These are phyloP conservation scores for Galerucella calmariensis DNA, from an alignment of 2,888 invertebrate genomes.

Conservation along the genomic window DNA sequence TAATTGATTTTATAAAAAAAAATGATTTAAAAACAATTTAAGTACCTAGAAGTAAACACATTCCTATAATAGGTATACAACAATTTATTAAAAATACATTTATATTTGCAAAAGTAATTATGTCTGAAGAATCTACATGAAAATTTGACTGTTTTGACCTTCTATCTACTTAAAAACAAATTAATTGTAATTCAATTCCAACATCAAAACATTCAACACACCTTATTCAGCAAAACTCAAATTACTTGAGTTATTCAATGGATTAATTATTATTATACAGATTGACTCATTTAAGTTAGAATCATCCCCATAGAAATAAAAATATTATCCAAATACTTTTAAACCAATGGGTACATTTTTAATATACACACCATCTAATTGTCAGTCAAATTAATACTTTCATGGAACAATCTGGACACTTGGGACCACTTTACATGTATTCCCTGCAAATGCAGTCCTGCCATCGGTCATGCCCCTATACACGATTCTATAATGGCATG, in stretches of 20 bases:
- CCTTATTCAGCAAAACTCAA: slow-evolving; percentile 15
- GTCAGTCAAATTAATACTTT: too few relatives aligned
- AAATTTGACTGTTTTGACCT: slow-evolving; percentile 13
- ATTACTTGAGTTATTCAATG: background rate
- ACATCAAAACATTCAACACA: slow-evolving; percentile 26
- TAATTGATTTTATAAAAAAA: slow-evolving; percentile 1
- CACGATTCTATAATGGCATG: too few relatives aligned
- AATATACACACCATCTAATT: too few relatives aligned
- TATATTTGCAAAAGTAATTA: slow-evolving; percentile 4
- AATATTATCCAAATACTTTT: too few relatives aligned
- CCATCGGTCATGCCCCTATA: too few relatives aligned
- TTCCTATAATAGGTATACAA: background rate
- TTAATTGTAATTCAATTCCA: slow-evolving; percentile 17
- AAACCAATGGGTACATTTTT: too few relatives aligned
- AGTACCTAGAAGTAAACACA: background rate
- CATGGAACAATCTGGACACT: too few relatives aligned
- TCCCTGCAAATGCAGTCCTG: too few relatives aligned
- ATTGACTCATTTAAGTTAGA: background rate
- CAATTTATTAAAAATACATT: background rate
- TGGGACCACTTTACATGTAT: too few relatives aligned
- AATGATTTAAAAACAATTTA: background rate
- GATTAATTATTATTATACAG: slow-evolving; percentile 9
- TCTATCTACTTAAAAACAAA: slow-evolving; percentile 14
- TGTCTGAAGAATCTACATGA: background rate
- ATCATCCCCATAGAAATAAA: too few relatives aligned